A percentile compares a stretch with the other conserved stretches of the same genome.
phyloP scores from a whole-genome alignment of 2,113 vertebrate genomes.

The Crocuta crocuta region DNA sequence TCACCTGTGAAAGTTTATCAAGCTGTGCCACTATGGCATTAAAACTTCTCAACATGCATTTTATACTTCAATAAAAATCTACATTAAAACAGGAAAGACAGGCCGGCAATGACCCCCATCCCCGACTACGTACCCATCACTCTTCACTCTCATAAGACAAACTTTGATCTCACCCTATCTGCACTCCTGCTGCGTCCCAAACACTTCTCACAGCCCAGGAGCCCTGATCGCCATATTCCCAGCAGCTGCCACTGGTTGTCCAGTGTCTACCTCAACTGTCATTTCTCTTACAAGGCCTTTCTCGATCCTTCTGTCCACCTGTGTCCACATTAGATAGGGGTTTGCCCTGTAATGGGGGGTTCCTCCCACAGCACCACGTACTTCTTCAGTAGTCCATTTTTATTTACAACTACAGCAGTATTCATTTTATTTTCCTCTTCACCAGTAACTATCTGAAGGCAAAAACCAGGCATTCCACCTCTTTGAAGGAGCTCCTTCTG shows the following conservation, averaged over 20 bases:
- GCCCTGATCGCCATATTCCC: not conserved
- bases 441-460: not conserved
- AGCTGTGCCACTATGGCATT: not conserved
- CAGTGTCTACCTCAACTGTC: not conserved
- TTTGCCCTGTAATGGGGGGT: not conserved
- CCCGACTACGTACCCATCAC: not conserved
- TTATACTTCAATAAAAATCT: slow-evolving; percentile 16
- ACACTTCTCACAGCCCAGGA: not conserved
- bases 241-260: not conserved
- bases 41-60: not conserved
- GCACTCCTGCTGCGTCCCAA: not conserved
- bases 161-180: not conserved
- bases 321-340: not conserved
- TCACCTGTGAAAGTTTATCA: not conserved
- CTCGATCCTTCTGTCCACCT: not conserved
- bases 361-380: not conserved
- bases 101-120: not conserved
- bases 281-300: not conserved
- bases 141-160: not conserved
- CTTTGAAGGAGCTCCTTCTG: not conserved
- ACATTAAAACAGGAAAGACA: slow-evolving; percentile 4
- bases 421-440: not conserved
- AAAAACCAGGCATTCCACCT: not conserved
- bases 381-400: not conserved
- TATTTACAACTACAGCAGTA: not conserved